Conservation (phyloP, 1,140 invertebrate genomes). For the Aphidius gifuensis region DNA sequence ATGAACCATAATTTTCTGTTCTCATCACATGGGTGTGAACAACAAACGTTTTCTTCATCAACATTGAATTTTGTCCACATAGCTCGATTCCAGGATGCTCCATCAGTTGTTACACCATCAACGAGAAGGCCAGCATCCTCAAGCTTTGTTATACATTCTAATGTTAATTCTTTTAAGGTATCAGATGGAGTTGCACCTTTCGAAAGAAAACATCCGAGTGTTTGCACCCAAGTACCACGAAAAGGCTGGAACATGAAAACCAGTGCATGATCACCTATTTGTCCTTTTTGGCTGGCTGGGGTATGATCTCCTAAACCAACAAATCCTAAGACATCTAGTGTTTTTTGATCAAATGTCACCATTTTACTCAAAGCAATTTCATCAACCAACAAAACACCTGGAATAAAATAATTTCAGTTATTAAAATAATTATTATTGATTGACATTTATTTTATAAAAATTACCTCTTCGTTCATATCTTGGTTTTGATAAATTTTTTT, state of each 20-base stretch:
- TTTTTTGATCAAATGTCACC: not conserved
- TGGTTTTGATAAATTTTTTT: constrained; percentile 15
- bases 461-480: constrained; percentile 18
- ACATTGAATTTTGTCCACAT: constrained; percentile 5
- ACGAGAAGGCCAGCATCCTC: constrained; percentile 4
- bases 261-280: constrained; percentile 11
- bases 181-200: not conserved
- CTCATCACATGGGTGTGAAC: not conserved
- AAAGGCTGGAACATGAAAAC: constrained; percentile 4
- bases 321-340: constrained; percentile 3
- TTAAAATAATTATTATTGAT: not conserved
- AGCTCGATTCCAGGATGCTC: constrained; percentile 16
- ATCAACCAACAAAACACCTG: constrained; percentile 1
- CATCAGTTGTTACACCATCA: constrained; percentile 8
- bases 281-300: constrained; percentile 5
- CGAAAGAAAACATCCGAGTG: not conserved
- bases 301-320: constrained; percentile 14
- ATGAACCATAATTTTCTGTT: constrained; percentile 3
- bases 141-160: constrained; percentile 12
- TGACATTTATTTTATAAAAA: not conserved
- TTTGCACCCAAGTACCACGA: not conserved
- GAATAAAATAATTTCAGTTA: not conserved
- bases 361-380: constrained; percentile 7
- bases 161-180: not conserved
- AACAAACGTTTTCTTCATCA: not conserved